Base-by-base conservation (phyloP, 2,888 invertebrate species). In the Leptopilina myrica region DNA sequence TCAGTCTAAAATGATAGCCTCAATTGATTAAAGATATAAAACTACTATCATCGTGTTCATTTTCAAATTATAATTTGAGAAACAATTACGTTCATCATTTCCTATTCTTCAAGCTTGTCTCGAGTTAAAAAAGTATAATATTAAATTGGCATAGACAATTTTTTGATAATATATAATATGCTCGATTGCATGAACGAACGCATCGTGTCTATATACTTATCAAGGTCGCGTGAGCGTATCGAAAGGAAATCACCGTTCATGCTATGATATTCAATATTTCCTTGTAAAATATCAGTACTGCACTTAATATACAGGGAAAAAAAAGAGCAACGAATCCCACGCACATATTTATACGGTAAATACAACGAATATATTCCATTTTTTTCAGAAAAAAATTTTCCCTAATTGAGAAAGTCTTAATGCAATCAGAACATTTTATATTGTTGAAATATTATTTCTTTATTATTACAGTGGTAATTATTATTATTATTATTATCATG, bases 141-240 rank as follows among this genome's bases (percentile, higher is more conserved):
- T 3, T 33, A 33, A 73, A 73, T n/a, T 59, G 12, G n/a, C 33
- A 56, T 8, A 56, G 15, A n/a, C 40, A 73, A 73, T 43, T 8
- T 43, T 8, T 56, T 56, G 73, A 73, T 73, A 49, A 11, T 49
- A 73, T n/a, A 33, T n/a, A 59, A 40, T 56, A 59, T 56, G 56
- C 14, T 33, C 56, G 56, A 6, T 56, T 73, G 7, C n/a, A 56
- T 53, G 33, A 33, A 56, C 49, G 33, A 33, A 56, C 49, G 49
- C 40, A 59, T 73, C 33, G 33, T 56, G 8, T 8, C n/a, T 73
- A 73, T 73, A 73, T 73, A 73, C 56, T 73, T 73, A 73, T 56
- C 73, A 73, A 73, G 73, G 73, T 73, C 73, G 56, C 6, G 73
- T 73, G 56, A 56, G 73, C 73, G 56, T 73, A 73, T 73, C 73